These are phyloP conservation scores for Synergus japonicus DNA, from an alignment of 2,888 invertebrate species.

Conservation along the genomic window DNA sequence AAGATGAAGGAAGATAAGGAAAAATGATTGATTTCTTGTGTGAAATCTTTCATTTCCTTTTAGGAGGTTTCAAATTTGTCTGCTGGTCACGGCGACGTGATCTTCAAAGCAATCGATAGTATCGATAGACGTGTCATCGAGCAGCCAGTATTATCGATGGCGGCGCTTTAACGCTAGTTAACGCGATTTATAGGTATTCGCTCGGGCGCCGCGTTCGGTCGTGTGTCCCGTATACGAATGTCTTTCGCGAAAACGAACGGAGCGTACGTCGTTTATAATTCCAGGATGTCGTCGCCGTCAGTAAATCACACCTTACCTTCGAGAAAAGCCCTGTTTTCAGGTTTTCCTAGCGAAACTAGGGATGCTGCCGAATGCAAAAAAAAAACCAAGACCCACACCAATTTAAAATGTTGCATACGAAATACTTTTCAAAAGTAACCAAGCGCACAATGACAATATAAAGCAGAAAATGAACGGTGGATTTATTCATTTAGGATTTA, in stretches of 20 bases:
- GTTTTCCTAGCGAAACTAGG: conserved; percentile 10
- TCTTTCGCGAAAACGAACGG: conserved; percentile 54
- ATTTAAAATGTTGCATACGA: not conserved
- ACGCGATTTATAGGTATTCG: conserved; percentile 52
- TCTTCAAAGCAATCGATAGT: conserved; percentile 48
- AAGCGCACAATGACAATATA: not conserved
- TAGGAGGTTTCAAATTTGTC: conserved; percentile 44
- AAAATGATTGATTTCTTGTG: conserved; percentile 4
- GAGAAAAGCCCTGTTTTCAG: conserved; percentile 51
- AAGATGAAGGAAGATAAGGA: not conserved
- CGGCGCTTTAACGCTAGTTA: conserved; percentile 47
- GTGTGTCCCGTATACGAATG: conserved; percentile 42
- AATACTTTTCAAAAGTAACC: not conserved
- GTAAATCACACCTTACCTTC: conserved; percentile 63
- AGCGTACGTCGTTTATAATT: conserved; percentile 63
- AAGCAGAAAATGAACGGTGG: not conserved
- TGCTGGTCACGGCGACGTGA: conserved; percentile 48
- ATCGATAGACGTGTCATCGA: conserved; percentile 40
- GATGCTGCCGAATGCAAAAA: not conserved
- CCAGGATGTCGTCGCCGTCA: conserved; percentile 54
- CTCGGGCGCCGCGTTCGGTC: conserved; percentile 42
- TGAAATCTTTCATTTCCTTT: conserved; percentile 28
- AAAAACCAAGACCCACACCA: not conserved
- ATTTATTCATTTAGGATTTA: no score
- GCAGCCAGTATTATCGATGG: conserved; percentile 42